phyloP scores from a whole-genome alignment of 2,888 invertebrate genomes.

The Helobdella robusta region DNA sequence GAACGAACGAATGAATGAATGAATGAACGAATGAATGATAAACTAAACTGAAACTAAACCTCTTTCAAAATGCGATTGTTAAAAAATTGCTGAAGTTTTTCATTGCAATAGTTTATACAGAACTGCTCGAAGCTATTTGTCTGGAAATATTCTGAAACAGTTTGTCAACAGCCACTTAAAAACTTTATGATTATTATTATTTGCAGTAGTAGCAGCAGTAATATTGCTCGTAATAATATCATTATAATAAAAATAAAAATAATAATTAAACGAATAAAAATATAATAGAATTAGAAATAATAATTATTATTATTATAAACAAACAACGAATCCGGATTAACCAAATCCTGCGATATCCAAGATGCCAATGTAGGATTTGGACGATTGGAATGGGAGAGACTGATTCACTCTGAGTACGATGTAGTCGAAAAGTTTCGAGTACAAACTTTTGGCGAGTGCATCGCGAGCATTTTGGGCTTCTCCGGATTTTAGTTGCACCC shows the following conservation, averaged over 20 bases:
- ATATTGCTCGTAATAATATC: too few species aligned
- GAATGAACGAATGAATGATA: too few species aligned
- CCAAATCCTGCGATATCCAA: conserved; percentile 96
- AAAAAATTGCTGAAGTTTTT: conserved; percentile 96
- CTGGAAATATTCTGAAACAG: conserved; percentile 62
- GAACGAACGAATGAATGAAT: too few species aligned
- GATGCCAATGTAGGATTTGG: conserved; percentile 83
- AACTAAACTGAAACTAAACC: too few species aligned
- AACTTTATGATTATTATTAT: too few species aligned
- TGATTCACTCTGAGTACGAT: conserved; percentile 85
- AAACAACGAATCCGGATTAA: too few species aligned
- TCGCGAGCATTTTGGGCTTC: conserved; percentile 89
- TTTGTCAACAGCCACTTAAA: too few species aligned
- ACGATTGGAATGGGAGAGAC: conserved; percentile 87
- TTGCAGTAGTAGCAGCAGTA: too few species aligned
- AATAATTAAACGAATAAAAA: neutral
- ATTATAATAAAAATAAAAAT: too few species aligned
- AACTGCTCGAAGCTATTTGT: conserved; percentile 73
- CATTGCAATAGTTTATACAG: conserved; percentile 98
- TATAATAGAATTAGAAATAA: neutral
- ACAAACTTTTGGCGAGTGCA: conserved; percentile 89
- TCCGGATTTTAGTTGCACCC: conserved; percentile 87
- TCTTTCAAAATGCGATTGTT: conserved; percentile 91
- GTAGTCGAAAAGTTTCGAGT: conserved; percentile 87
- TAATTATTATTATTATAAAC: neutral